Base-by-base conservation (phyloP, 2,888 invertebrate species). In the Monochamus alternatus region DNA sequence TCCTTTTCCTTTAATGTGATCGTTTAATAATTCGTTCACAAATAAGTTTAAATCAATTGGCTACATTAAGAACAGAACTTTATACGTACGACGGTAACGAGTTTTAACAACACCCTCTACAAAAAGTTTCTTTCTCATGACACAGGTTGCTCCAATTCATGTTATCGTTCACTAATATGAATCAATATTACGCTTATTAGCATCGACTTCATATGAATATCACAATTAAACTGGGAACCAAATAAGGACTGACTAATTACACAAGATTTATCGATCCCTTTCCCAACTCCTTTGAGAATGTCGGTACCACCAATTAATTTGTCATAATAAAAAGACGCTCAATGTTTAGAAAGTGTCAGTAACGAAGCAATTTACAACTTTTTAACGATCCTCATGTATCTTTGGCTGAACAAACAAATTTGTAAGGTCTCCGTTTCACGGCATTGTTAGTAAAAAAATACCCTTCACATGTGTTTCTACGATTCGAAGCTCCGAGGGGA, bases 381-480 rank as follows among this genome's bases (percentile, higher is more conserved):
- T 66, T 52, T 51, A 52, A 52, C 31, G 65, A 47, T 30, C 52
- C 12, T 52, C 14, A 30, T 52, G 52, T 44, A 64, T 44, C 66
- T 5, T 43, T 58, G 38, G 32, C 67, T 68, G 47, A 60, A 51
- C 47, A 69, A 69, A 60, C 69, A 69, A 60, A 44, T 43, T 31
- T 52, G n/a, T 66, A 44, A 47, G 52, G 58, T 32, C 22, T 44
- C 47, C 44, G 59, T 43, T 69, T 30, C 51, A 69, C 10, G 38
- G 58, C 32, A 38, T 58, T 43, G 12, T 59, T 68, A 7, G 43
- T 44, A 68, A 68, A 68, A 67, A 68, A 68, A 22, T 68, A 58
- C 58, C 44, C 68, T 58, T 58, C 68, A 68, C 68, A 68, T 38
- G 43, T 68, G 68, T 68, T 59, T 32, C 8, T 68, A 43, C 43